phyloP scores from a whole-genome alignment of 2,113 vertebrate species.

The Coreoperca whiteheadi region DNA sequence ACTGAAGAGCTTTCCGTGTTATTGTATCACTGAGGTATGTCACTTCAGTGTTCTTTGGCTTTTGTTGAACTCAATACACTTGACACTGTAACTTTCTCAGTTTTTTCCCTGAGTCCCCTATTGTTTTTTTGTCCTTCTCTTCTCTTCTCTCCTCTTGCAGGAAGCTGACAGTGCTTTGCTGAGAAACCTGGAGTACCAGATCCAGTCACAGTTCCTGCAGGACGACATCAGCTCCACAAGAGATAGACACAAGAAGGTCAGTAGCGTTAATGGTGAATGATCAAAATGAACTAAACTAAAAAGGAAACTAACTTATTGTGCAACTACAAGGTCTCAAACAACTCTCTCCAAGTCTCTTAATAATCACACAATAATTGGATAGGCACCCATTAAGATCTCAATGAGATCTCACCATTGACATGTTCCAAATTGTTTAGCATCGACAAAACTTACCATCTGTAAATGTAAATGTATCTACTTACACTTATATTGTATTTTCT shows the following conservation, averaged over 20 bases:
- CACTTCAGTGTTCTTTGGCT: not conserved
- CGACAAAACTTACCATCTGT: not conserved
- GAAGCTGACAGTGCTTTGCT: slow-evolving; percentile 91
- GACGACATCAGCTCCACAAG: slow-evolving; percentile 92
- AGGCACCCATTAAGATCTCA: not conserved
- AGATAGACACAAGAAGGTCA: slow-evolving; percentile 94
- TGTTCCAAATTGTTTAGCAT: not conserved
- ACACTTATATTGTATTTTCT: too few relatives aligned
- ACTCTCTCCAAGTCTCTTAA: not conserved
- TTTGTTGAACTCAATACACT: not conserved
- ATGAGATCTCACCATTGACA: not conserved
- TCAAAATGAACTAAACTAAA: not conserved
- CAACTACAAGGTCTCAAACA: not conserved
- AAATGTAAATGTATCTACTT: not conserved
- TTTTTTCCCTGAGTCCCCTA: not conserved
- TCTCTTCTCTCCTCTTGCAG: slow-evolving; percentile 71
- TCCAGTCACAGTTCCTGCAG: slow-evolving; percentile 94
- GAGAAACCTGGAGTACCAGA: slow-evolving; percentile 91
- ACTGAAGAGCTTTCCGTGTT: not conserved
- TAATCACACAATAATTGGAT: not conserved
- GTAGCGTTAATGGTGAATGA: not conserved
- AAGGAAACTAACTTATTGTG: not conserved
- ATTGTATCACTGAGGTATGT: not conserved
- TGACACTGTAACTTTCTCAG: not conserved
- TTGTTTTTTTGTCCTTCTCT: not conserved